These are phyloP conservation scores for Carposina sasakii DNA, from an alignment of 1,140 invertebrate species.

Conservation along the genomic window DNA sequence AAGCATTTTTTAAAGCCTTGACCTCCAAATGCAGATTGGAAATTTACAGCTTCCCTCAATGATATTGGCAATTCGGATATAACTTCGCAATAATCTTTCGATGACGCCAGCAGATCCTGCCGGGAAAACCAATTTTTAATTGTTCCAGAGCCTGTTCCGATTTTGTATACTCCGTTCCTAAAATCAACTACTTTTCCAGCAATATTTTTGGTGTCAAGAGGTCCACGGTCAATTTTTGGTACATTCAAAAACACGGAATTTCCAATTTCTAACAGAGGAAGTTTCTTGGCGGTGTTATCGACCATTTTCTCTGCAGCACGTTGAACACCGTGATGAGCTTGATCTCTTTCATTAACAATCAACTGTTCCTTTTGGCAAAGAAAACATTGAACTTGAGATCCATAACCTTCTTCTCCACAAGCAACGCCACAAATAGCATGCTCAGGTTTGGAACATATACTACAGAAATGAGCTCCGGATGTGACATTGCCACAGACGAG, in stretches of 20 bases:
- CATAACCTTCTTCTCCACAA: constrained; percentile 15
- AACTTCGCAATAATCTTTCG: constrained; percentile 5
- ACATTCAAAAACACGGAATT: constrained; percentile 14
- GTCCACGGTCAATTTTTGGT: constrained; percentile 19
- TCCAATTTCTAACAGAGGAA: constrained; percentile 14
- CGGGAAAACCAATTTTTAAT: constrained; percentile 18
- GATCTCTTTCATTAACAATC: constrained; percentile 11
- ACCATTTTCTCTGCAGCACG: constrained; percentile 20
- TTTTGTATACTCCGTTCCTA: constrained; percentile 15
- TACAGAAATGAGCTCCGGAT: constrained; percentile 11
- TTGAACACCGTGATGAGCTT: constrained; percentile 16
- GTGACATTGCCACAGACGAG: constrained; percentile 6
- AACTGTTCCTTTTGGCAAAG: constrained; percentile 13
- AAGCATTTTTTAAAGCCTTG: constrained; percentile 15
- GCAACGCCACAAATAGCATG: constrained; percentile 13
- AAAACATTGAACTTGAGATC: constrained; percentile 10
- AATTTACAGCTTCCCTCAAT: constrained; percentile 16
- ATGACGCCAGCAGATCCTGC: constrained; percentile 10
- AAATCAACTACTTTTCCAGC: constrained; percentile 16
- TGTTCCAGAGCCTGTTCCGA: constrained; percentile 13
- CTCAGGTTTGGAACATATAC: constrained; percentile 11
- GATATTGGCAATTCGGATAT: constrained; percentile 14
- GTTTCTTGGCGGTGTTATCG: constrained; percentile 13
- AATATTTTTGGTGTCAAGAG: constrained; percentile 18
- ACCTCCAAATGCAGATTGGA: constrained; percentile 8